Evolutionary conservation across 2,888 invertebrate genomes (phyloP).

Genomic region (Junonia oenone): DNA sequence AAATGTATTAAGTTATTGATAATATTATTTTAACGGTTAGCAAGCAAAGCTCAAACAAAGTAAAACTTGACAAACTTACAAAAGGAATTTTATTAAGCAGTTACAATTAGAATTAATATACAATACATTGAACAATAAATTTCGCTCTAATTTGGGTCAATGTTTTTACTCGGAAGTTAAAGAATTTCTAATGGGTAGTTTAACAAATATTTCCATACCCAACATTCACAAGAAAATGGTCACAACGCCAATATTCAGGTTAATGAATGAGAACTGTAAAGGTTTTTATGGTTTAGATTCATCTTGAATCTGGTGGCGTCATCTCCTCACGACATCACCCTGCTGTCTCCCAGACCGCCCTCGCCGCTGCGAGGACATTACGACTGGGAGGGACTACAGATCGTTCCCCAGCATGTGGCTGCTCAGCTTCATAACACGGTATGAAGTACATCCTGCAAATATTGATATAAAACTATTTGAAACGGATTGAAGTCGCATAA

Average conservation of each 20-base stretch:
- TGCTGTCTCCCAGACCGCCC: constrained; percentile 52
- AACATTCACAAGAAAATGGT: neutral
- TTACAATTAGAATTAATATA: too few species aligned
- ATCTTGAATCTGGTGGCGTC: constrained; percentile 61
- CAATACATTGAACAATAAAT: too few species aligned
- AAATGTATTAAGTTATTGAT: too few species aligned
- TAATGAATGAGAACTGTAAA: neutral
- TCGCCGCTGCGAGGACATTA: constrained; percentile 57
- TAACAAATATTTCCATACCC: too few species aligned
- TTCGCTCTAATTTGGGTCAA: too few species aligned
- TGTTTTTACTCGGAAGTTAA: too few species aligned
- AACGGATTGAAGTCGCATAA: neutral
- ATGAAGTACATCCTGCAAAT: too few species aligned
- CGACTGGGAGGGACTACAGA: constrained; percentile 81
- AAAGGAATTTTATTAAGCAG: too few species aligned
- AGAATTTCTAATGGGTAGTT: too few species aligned
- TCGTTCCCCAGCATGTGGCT: constrained; percentile 80
- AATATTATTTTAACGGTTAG: too few species aligned
- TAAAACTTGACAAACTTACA: too few species aligned
- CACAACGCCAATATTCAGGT: neutral
- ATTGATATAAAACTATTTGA: neutral
- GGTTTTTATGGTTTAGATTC: constrained; percentile 41
- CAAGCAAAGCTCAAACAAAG: too few species aligned
- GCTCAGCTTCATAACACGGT: constrained; percentile 85
- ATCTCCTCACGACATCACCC: constrained; percentile 48